A percentile compares a stretch with the other conserved stretches of the same genome.
Conservation (phyloP, 2,113 vertebrate genomes). For the Ramphastos sulfuratus region DNA sequence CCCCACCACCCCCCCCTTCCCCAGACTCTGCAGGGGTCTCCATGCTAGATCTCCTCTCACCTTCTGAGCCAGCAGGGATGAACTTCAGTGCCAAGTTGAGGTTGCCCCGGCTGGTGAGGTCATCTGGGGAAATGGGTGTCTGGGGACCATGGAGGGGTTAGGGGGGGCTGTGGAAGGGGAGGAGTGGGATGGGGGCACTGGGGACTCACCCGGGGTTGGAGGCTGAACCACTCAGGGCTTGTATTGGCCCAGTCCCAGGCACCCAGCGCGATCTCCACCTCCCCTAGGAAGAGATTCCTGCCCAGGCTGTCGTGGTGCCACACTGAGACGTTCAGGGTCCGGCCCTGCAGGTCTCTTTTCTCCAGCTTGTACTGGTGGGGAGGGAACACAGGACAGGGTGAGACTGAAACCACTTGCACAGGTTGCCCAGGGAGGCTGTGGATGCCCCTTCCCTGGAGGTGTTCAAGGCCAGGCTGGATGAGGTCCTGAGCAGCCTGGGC, state of each 20-base stretch:
- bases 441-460: too few species aligned
- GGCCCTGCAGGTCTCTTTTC: slow-evolving; percentile 80
- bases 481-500: too few species aligned
- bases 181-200: not conserved
- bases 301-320: slow-evolving; percentile 91
- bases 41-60: slow-evolving; percentile 47
- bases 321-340: slow-evolving; percentile 91
- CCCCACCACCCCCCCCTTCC: not conserved
- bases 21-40: not conserved
- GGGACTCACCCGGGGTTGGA: slow-evolving; percentile 86
- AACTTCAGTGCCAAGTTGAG: slow-evolving; percentile 89
- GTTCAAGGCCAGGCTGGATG: too few species aligned
- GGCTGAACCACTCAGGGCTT: slow-evolving; percentile 81
- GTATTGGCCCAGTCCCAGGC: slow-evolving; percentile 89
- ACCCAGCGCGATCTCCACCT: slow-evolving; percentile 86
- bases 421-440: too few species aligned
- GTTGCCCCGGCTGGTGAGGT: slow-evolving; percentile 80
- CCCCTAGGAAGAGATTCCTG: slow-evolving; percentile 92
- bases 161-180: not conserved
- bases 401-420: not conserved
- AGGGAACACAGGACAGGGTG: not conserved
- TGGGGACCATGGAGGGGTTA: slow-evolving; percentile 23
- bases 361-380: slow-evolving; percentile 86
- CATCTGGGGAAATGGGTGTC: slow-evolving; percentile 76
- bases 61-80: slow-evolving; percentile 80